These are phyloP conservation scores for Euproctis similis DNA, from an alignment of 2,888 invertebrate genomes.

Conservation along the genomic window DNA sequence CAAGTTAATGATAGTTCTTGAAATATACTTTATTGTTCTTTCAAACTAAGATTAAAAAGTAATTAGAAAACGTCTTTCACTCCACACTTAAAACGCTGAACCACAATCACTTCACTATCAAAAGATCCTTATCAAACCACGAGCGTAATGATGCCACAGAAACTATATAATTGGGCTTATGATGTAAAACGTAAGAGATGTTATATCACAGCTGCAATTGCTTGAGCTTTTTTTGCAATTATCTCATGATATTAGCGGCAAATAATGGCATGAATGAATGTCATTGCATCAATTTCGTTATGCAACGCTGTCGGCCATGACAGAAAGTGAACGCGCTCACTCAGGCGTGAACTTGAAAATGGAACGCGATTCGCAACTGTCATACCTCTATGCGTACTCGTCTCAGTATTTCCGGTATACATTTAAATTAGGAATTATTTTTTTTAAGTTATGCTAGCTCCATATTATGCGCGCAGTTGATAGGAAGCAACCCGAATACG, in stretches of 20 bases:
- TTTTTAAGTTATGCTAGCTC: too few species aligned
- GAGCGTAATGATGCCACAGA: constrained; percentile 10
- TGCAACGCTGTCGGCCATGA: constrained; percentile 47
- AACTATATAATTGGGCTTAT: constrained; percentile 14
- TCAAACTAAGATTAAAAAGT: too few species aligned
- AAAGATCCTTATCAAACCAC: constrained; percentile 12
- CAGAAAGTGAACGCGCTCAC: constrained; percentile 57
- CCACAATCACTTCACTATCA: constrained; percentile 1
- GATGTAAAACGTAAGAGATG: constrained; percentile 4
- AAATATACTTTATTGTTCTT: too few species aligned
- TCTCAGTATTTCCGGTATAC: background rate
- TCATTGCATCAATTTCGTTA: constrained; percentile 42
- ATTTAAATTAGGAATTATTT: too few species aligned
- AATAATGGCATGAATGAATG: constrained; percentile 23
- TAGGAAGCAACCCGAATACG: too few species aligned
- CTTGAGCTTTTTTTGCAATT: constrained; percentile 21
- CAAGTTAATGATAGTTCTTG: too few species aligned
- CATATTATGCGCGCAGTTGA: too few species aligned
- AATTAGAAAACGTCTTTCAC: too few species aligned
- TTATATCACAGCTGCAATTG: constrained; percentile 20
- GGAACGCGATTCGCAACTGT: constrained; percentile 6
- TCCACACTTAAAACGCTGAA: too few species aligned
- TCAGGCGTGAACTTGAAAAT: constrained; percentile 43
- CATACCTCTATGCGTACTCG: constrained; percentile 2
- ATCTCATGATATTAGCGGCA: constrained; percentile 35